Conservation (phyloP, 1,140 invertebrate species). For the Dinothrombium tinctorium region DNA sequence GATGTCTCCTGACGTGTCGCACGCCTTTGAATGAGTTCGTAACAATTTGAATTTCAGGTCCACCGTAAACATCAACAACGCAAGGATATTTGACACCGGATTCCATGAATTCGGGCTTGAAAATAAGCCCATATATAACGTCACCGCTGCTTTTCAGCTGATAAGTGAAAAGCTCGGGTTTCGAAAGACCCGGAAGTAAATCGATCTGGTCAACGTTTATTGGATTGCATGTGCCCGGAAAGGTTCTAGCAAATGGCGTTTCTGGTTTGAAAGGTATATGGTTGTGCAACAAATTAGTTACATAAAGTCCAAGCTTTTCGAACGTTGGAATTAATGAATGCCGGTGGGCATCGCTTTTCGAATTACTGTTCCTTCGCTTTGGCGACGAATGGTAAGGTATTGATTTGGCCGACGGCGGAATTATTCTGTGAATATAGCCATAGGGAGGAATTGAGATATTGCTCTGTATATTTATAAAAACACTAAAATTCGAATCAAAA, state of each 20-base stretch:
- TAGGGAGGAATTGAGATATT: constrained; percentile 30
- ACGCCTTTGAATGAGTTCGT: constrained; percentile 84
- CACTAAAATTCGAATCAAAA: constrained; percentile 6
- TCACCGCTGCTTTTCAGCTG: constrained; percentile 39
- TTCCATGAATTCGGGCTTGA: constrained; percentile 55
- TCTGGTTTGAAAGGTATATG: background rate
- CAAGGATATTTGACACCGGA: constrained; percentile 63
- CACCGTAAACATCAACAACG: constrained; percentile 87
- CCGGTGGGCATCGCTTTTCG: background rate
- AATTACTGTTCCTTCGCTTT: background rate
- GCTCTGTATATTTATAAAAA: constrained; percentile 65
- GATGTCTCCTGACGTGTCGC: constrained; percentile 72
- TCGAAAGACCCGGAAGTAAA: constrained; percentile 4
- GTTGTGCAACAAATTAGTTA: background rate
- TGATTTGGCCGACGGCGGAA: background rate
- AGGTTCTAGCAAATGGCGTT: background rate
- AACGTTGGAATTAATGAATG: background rate
- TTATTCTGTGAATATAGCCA: constrained; percentile 12
- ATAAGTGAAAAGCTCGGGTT: constrained; percentile 45
- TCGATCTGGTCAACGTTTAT: constrained; percentile 7
- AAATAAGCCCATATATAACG: constrained; percentile 67
- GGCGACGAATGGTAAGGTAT: background rate
- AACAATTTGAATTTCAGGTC: constrained; percentile 89
- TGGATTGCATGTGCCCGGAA: no score
- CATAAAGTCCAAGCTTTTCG: constrained; percentile 1